Evolutionary conservation across 2,113 vertebrate species (phyloP).

Genomic region (Petromus typicus): DNA sequence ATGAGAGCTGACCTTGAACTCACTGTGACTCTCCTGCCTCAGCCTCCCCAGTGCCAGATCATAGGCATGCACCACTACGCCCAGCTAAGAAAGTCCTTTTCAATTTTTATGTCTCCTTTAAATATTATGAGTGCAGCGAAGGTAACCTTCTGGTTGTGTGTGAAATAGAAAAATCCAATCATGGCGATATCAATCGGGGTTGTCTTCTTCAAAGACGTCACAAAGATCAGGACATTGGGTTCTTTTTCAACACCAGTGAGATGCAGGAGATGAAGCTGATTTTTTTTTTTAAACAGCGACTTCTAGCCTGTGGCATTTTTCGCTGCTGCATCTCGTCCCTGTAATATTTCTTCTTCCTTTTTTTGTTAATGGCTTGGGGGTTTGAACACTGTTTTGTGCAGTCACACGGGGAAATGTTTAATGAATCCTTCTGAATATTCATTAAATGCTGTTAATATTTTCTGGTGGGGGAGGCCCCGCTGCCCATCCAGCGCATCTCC

Average conservation of each 20-base stretch:
- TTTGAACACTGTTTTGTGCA: slow-evolving; percentile 83
- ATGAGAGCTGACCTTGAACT: background rate
- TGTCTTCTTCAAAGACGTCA: background rate
- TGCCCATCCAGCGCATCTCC: slow-evolving; percentile 62
- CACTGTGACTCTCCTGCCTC: background rate
- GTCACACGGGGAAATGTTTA: slow-evolving; percentile 83
- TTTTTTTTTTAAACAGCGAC: background rate
- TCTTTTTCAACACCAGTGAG: background rate
- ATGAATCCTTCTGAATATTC: slow-evolving; percentile 87
- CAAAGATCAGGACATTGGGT: background rate
- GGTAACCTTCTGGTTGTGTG: background rate
- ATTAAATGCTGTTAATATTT: slow-evolving; percentile 86
- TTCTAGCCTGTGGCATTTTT: slow-evolving; percentile 78
- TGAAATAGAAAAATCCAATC: background rate
- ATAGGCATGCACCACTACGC: background rate
- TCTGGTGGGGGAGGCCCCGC: slow-evolving; percentile 75
- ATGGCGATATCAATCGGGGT: background rate
- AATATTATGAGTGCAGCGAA: background rate
- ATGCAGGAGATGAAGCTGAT: background rate
- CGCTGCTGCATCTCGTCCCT: slow-evolving; percentile 63
- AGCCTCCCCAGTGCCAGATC: background rate
- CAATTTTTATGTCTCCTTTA: background rate
- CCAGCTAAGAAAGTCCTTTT: background rate
- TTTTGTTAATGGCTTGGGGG: slow-evolving; percentile 78
- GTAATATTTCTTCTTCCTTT: slow-evolving; percentile 66